Evolutionary conservation across 2,888 invertebrate species (phyloP).

Genomic region (Nesidiocoris tenuis): DNA sequence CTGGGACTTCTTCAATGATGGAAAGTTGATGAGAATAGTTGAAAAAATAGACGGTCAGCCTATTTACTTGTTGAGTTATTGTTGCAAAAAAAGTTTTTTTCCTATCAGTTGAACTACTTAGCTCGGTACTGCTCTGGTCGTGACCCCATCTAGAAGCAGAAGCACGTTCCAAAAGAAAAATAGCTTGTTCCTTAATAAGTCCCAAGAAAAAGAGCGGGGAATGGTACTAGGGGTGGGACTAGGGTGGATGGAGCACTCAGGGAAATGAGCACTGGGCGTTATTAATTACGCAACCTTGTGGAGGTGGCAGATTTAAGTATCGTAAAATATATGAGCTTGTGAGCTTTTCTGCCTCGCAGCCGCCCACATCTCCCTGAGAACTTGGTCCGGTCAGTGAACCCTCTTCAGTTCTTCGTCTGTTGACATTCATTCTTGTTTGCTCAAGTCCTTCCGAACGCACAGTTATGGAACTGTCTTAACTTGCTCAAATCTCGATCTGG

Average conservation of each 20-base stretch:
- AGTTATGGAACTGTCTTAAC: neutral
- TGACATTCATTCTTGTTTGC: neutral
- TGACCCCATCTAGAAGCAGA: neutral
- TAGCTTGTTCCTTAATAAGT: neutral
- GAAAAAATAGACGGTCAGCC: too few species aligned
- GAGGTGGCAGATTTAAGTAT: conserved; percentile 36
- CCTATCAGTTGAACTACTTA: neutral
- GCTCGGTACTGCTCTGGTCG: neutral
- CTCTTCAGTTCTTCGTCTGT: neutral
- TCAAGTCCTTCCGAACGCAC: neutral
- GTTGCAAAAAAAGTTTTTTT: conserved; percentile 14
- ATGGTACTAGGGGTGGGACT: neutral
- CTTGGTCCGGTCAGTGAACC: neutral
- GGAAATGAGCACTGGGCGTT: conserved; percentile 37
- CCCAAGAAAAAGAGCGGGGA: neutral
- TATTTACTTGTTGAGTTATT: too few species aligned
- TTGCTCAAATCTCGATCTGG: neutral
- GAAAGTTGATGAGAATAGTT: too few species aligned
- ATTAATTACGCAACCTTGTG: conserved; percentile 34
- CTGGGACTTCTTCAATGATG: too few species aligned
- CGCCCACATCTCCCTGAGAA: neutral
- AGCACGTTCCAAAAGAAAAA: neutral
- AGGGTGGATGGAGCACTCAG: conserved; percentile 35
- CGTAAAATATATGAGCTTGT: neutral
- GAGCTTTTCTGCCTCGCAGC: neutral